phyloP scores from a whole-genome alignment of 2,797 vertebrate species.

The Sebastes baramenuke region DNA sequence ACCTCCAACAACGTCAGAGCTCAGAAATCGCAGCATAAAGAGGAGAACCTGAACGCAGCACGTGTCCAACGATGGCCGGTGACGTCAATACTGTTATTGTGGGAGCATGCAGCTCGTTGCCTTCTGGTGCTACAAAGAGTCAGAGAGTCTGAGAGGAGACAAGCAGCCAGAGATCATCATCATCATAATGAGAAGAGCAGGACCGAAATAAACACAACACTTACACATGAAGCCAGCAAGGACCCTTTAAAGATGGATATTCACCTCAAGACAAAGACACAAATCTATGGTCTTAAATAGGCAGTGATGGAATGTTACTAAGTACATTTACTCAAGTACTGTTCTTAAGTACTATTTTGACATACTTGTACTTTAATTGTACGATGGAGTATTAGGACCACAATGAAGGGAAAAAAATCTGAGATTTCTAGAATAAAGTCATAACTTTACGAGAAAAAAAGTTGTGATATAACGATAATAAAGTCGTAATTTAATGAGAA shows the following conservation, averaged over 20 bases:
- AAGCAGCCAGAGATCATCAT: conserved; percentile 1
- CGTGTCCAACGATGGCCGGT: conserved; percentile 65
- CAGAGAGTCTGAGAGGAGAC: background rate
- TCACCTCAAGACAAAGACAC: background rate
- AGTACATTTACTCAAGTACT: background rate
- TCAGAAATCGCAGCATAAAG: conserved; percentile 10
- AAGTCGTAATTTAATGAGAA: too few relatives aligned
- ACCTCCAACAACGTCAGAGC: rapidly evolving
- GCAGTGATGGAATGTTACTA: too few relatives aligned
- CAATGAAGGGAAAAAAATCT: too few relatives aligned
- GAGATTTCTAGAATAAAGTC: too few relatives aligned
- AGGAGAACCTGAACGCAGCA: conserved; percentile 60
- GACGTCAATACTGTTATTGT: conserved; percentile 85
- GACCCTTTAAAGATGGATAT: background rate
- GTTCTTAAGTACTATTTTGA: too few relatives aligned
- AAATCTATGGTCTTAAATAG: background rate
- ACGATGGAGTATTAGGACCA: too few relatives aligned
- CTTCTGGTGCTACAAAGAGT: conserved; percentile 34
- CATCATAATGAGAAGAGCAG: conserved; percentile 1
- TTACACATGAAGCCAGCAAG: background rate
- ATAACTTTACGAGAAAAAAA: too few relatives aligned
- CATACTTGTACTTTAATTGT: too few relatives aligned
- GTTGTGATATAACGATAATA: too few relatives aligned
- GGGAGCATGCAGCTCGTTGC: conserved; percentile 73
- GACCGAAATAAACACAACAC: background rate